These are phyloP conservation scores for Phymatocera aterrima DNA, from an alignment of 2,888 invertebrate genomes.

Conservation along the genomic window DNA sequence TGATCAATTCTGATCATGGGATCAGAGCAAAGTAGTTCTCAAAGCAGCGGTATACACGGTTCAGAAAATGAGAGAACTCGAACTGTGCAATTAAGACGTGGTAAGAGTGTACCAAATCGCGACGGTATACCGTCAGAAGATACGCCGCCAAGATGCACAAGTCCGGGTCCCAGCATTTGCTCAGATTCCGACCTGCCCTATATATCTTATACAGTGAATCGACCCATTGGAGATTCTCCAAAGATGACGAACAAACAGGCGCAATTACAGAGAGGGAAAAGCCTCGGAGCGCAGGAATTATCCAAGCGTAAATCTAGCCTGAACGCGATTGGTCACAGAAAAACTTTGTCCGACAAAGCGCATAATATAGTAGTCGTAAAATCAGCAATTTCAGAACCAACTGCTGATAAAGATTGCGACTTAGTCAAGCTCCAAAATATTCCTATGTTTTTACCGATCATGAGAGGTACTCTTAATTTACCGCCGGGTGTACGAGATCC, in stretches of 20 bases:
- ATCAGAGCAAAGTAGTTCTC: slow-evolving; percentile 72
- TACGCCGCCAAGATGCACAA: slow-evolving; percentile 83
- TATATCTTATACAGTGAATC: slow-evolving; percentile 92
- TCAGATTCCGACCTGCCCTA: slow-evolving; percentile 93
- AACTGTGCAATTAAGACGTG: slow-evolving; percentile 65
- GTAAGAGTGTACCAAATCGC: slow-evolving; percentile 71
- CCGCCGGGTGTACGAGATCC: slow-evolving; percentile 89
- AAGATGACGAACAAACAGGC: slow-evolving; percentile 82
- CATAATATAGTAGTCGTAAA: slow-evolving; percentile 90
- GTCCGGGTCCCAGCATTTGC: slow-evolving; percentile 92
- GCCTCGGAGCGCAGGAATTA: slow-evolving; percentile 64
- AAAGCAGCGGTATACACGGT: slow-evolving; percentile 57
- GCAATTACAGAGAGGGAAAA: slow-evolving; percentile 68
- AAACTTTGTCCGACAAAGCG: slow-evolving; percentile 69
- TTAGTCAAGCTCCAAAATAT: slow-evolving; percentile 85
- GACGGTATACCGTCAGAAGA: slow-evolving; percentile 68
- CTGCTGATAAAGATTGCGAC: slow-evolving; percentile 86
- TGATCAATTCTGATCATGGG: slow-evolving; percentile 63
- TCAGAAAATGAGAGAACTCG: slow-evolving; percentile 58
- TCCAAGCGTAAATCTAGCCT: slow-evolving; percentile 65
- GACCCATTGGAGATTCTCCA: slow-evolving; percentile 93
- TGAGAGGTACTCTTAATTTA: slow-evolving; percentile 90
- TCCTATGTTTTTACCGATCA: slow-evolving; percentile 94
- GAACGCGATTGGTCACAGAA: slow-evolving; percentile 58
- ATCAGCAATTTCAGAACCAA: slow-evolving; percentile 79